These are phyloP conservation scores for Gadopsis bispinosus DNA, from an alignment of 2,797 vertebrate genomes.

Conservation along the genomic window DNA sequence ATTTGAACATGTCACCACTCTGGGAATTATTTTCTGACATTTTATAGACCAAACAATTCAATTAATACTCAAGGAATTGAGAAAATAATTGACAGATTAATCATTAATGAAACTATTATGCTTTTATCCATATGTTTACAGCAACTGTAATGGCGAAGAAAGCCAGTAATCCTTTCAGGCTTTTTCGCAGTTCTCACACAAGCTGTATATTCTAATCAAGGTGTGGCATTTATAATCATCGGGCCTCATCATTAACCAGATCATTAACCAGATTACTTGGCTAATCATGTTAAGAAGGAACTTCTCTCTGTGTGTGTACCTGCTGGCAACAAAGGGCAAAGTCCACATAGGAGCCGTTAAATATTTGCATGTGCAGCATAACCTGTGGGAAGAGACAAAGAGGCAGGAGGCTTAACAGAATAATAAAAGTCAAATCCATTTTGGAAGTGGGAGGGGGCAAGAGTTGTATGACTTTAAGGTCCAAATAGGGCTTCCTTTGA, in stretches of 20 bases:
- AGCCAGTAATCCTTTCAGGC: neutral
- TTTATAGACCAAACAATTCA: neutral
- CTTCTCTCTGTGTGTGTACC: neutral
- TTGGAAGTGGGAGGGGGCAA: neutral
- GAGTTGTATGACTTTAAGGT: conserved; percentile 51
- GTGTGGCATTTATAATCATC: conserved; percentile 19
- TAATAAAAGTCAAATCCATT: conserved; percentile 33
- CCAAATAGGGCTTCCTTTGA: conserved; percentile 32
- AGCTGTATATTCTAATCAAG: neutral
- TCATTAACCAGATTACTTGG: conserved; percentile 26
- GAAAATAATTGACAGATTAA: neutral
- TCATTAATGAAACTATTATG: neutral
- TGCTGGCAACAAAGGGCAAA: conserved; percentile 36
- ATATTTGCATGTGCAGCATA: conserved; percentile 20
- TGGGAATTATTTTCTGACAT: neutral
- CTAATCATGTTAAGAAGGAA: conserved; percentile 12
- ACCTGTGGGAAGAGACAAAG: conserved; percentile 4
- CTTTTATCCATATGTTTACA: neutral
- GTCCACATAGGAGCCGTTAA: conserved; percentile 23
- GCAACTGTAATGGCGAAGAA: neutral
- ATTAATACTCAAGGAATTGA: too few relatives aligned
- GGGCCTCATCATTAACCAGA: conserved; percentile 25
- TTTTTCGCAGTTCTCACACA: neutral
- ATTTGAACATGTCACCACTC: neutral
- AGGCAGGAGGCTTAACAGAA: conserved; percentile 1